These are phyloP conservation scores for Drosophila orena DNA, from an alignment of 1,140 invertebrate genomes.

Conservation along the genomic window DNA sequence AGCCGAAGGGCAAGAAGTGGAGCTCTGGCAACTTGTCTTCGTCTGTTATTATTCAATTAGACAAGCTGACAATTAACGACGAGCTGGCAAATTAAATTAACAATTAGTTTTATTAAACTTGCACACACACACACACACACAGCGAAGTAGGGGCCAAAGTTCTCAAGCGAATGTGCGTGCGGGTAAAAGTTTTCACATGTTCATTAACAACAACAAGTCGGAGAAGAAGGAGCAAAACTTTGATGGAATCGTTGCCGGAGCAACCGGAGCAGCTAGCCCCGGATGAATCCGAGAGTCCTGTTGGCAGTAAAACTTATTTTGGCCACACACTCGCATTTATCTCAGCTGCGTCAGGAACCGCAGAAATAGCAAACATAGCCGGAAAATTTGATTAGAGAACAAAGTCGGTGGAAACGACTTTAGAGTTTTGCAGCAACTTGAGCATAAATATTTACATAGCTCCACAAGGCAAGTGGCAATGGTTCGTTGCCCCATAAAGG, in stretches of 20 bases:
- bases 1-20: conserved; percentile 6
- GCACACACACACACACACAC: conserved; percentile 17
- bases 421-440: conserved; percentile 32
- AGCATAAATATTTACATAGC: conserved; percentile 38
- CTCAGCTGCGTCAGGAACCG: conserved; percentile 17
- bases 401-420: conserved; percentile 54
- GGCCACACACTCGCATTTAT: conserved; percentile 15
- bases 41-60: conserved; percentile 83
- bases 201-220: conserved; percentile 69
- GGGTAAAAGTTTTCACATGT: conserved; percentile 73
- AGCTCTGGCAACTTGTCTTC: conserved; percentile 43
- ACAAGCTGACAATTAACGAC: conserved; percentile 81
- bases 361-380: conserved; percentile 66
- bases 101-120: conserved; percentile 84
- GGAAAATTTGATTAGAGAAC: conserved; percentile 70
- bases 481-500: neutral
- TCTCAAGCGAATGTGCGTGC: conserved; percentile 33
- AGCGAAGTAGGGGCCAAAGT: conserved; percentile 33
- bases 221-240: conserved; percentile 54
- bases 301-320: conserved; percentile 67
- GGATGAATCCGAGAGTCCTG: conserved; percentile 41
- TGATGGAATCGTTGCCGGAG: conserved; percentile 66
- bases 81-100: conserved; percentile 84
- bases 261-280: conserved; percentile 34
- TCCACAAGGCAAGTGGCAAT: conserved; percentile 11